Base-by-base conservation (phyloP, 1,140 invertebrate genomes). In the Copidosoma floridanum region DNA sequence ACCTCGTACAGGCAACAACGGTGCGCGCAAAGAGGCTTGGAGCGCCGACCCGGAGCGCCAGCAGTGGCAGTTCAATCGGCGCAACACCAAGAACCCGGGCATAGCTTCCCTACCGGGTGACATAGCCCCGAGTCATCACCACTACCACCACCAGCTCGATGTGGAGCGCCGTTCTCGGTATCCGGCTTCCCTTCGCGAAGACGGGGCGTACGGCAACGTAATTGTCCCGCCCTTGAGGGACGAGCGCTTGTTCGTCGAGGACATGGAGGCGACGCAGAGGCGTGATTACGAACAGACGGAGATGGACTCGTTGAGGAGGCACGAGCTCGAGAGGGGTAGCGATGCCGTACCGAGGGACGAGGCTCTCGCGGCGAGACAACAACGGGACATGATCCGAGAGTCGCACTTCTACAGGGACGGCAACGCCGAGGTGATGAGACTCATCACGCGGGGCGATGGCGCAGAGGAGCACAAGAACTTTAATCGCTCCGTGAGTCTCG, bases 321-420 rank as follows among this genome's bases (percentile, higher is more conserved):
- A 91, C 68, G 89, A 91, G 76, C 84, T 88, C 27, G 89, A 91
- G 53, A 78, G 88, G 43, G 88, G 87, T n/a, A 90, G 89, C 11
- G 88, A 90, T 56, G 66, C 65, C 63, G 47, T 67, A 70, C 65
- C 56, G 71, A 67, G 63, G 69, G 73, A 64, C 44, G 37, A 44
- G 55, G 10, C 58, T 44, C 21, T 41, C 29, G 14, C 57, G 37
- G 12, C 14, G 12, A 69, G 74, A 40, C 70, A 70, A 52, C 73
- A 65, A 27, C 76, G 74, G 59, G 74, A 75, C 60, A 71, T 76
- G 11, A 63, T 81, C 23, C 61, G 88, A 35, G 88, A 91, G 65
- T 87, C 89, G 66, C 85, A 86, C 66, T 92, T 89, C 69, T 90
- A 90, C 21, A 85, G 89, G 68, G 89, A 92, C 69, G 91, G 90